Conservation (phyloP, 2,888 invertebrate genomes). For the Noctua comes region DNA sequence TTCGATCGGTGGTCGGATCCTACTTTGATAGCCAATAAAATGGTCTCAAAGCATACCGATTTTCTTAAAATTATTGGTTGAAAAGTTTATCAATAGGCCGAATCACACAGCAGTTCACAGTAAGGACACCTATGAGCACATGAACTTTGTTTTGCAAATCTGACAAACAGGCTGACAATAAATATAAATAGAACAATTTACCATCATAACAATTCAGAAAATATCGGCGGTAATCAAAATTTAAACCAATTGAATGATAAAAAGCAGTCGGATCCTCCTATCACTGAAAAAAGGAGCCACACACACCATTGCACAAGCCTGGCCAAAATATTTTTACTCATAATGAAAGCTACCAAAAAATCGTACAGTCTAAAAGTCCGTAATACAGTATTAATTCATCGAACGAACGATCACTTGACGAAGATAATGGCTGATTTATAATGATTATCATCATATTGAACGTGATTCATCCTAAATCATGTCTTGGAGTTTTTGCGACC, state of each 20-base stretch:
- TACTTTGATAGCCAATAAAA: background rate
- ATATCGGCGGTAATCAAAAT: background rate
- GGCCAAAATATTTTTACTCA: background rate
- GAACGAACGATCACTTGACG: conserved; percentile 77
- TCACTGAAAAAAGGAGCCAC: background rate
- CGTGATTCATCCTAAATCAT: conserved; percentile 82
- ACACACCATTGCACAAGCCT: background rate
- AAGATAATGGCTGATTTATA: conserved; percentile 86
- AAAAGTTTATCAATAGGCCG: background rate
- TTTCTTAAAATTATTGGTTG: background rate
- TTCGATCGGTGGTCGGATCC: conserved; percentile 14
- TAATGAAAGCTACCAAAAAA: background rate
- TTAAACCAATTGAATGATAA: background rate
- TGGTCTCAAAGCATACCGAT: background rate
- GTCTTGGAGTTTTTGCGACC: conserved; percentile 67
- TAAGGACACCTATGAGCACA: background rate
- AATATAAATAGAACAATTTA: background rate
- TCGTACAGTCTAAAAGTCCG: conserved; percentile 52
- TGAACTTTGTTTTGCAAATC: background rate
- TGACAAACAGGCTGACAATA: background rate
- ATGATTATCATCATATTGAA: conserved; percentile 86
- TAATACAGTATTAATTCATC: conserved; percentile 78
- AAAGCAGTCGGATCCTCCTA: background rate
- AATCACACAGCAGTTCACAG: background rate
- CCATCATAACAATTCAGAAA: background rate